Conservation (phyloP, 23 tunicate genomes). For the Trididemnum clinides region DNA sequence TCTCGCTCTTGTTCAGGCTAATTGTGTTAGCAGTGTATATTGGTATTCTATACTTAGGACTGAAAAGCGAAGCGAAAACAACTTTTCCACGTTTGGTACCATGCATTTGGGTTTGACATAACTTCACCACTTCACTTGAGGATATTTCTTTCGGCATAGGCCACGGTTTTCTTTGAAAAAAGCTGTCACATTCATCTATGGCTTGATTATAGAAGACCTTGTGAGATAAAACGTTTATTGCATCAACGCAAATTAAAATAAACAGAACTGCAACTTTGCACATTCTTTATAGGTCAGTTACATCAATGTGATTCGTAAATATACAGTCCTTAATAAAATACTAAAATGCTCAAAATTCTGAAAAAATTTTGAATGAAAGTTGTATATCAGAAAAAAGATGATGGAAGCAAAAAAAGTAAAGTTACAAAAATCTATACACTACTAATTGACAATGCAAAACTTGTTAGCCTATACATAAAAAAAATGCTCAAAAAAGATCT, state of each 20-base stretch:
- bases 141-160: slow-evolving; percentile 38
- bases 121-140: slow-evolving; percentile 35
- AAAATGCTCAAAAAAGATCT: too few relatives aligned
- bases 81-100: neutral
- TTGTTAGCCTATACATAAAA: too few relatives aligned
- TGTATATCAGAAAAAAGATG: too few relatives aligned
- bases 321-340: too few relatives aligned
- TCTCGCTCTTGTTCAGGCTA: slow-evolving; percentile 8
- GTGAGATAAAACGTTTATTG: neutral
- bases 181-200: slow-evolving; percentile 61
- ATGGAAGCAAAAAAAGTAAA: too few relatives aligned
- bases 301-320: too few relatives aligned
- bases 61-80: slow-evolving; percentile 68
- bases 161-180: slow-evolving; percentile 70
- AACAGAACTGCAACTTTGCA: neutral
- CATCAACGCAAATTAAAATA: neutral
- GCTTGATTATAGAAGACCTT: too few relatives aligned
- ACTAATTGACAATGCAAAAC: too few relatives aligned
- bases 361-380: too few relatives aligned
- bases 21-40: slow-evolving; percentile 78
- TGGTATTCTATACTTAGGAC: slow-evolving; percentile 57
- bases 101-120: slow-evolving; percentile 68
- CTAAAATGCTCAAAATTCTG: too few relatives aligned
- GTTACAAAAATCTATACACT: too few relatives aligned
- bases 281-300: too few relatives aligned